These are phyloP conservation scores for Idaea biselata DNA, from an alignment of 2,888 invertebrate genomes.

Conservation along the genomic window DNA sequence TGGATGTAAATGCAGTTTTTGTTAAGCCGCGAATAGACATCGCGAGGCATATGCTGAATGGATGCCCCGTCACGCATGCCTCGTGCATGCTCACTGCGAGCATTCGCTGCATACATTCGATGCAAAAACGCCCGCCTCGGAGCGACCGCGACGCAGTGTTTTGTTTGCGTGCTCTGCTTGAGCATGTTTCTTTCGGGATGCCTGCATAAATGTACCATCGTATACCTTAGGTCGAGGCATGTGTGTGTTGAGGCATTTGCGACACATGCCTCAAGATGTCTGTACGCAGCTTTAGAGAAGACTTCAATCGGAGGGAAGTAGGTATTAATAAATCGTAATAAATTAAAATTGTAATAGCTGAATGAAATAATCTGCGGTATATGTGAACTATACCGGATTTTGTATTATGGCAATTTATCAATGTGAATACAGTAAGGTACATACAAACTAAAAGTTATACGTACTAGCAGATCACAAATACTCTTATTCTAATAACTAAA, in stretches of 20 bases:
- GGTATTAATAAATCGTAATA: conserved; percentile 43
- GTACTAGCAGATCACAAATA: conserved; percentile 78
- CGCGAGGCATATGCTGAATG: too few species aligned
- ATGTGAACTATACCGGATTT: conserved; percentile 53
- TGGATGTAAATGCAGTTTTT: conserved; percentile 56
- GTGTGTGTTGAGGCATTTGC: too few species aligned
- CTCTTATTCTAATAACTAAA: conserved; percentile 63
- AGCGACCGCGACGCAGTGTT: too few species aligned
- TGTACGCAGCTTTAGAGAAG: conserved; percentile 55
- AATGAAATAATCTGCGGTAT: conserved; percentile 50
- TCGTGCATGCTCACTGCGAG: too few species aligned
- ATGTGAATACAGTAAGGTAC: conserved; percentile 66
- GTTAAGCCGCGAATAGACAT: conserved; percentile 19
- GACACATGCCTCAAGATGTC: conserved; percentile 10
- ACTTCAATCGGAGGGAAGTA: conserved; percentile 57
- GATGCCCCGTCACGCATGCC: too few species aligned
- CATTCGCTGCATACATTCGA: too few species aligned
- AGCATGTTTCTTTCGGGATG: too few species aligned
- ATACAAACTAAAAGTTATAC: conserved; percentile 70
- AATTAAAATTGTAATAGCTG: conserved; percentile 44
- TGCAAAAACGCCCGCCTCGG: too few species aligned
- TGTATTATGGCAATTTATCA: conserved; percentile 73
- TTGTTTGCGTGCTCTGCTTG: too few species aligned
- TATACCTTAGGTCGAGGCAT: too few species aligned
- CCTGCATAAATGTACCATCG: too few species aligned